Conservation (phyloP, 2,888 invertebrate genomes). For the Ellobium chinense region DNA sequence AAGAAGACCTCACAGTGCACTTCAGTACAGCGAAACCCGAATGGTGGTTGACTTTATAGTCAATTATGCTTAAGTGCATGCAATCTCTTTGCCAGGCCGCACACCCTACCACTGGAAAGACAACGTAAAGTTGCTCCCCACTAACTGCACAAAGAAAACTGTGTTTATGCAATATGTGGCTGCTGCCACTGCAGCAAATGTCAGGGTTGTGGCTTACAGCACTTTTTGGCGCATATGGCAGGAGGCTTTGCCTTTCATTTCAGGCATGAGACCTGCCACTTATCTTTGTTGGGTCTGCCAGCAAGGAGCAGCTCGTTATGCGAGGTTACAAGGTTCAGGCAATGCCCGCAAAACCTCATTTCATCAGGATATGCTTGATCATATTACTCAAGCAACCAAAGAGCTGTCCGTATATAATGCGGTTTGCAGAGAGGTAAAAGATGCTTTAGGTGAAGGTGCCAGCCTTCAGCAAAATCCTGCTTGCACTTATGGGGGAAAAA, state of each 20-base stretch:
- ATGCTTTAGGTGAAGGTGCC: neutral
- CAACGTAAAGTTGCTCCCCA: constrained; percentile 10
- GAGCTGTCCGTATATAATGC: neutral
- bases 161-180: neutral
- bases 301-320: constrained; percentile 17
- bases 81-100: constrained; percentile 44
- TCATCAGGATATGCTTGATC: neutral
- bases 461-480: neutral
- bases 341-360: neutral
- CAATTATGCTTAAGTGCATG: constrained; percentile 48
- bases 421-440: neutral
- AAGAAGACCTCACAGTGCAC: neutral
- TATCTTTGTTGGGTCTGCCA: constrained; percentile 18
- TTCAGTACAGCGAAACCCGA: constrained; percentile 26
- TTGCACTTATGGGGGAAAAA: neutral
- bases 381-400: neutral
- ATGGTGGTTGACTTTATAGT: constrained; percentile 39
- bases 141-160: constrained; percentile 3
- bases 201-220: neutral
- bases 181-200: neutral
- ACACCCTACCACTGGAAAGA: neutral
- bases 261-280: constrained; percentile 7
- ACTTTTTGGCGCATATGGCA: neutral
- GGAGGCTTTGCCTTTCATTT: neutral
- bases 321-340: neutral